Evolutionary conservation across 2,797 vertebrate genomes (phyloP).

Genomic region (Acrossocheilus wenchowensis): DNA sequence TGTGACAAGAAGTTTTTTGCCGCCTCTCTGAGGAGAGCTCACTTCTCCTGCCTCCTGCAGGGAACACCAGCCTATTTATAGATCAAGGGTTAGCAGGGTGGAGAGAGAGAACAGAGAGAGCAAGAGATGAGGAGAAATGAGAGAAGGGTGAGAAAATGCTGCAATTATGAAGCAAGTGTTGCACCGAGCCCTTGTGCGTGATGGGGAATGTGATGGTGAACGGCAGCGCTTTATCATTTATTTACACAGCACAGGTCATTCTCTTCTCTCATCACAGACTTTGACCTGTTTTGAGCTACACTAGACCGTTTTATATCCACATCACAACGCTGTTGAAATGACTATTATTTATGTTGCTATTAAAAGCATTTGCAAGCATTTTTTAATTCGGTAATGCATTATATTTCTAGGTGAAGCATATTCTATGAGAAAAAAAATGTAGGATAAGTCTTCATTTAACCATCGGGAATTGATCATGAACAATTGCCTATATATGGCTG

Average conservation of each 20-base stretch:
- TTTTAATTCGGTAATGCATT: background rate
- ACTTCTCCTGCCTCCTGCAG: constrained; percentile 60
- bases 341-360: background rate
- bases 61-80: constrained; percentile 59
- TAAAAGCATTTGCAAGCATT: background rate
- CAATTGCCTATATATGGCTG: background rate
- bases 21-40: constrained; percentile 54
- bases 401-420: background rate
- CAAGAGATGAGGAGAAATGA: constrained; percentile 41
- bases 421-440: background rate
- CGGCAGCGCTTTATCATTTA: constrained; percentile 36
- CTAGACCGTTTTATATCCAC: background rate
- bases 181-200: constrained; percentile 46
- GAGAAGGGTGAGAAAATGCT: constrained; percentile 56
- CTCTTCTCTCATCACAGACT: constrained; percentile 13
- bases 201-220: constrained; percentile 35
- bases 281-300: constrained; percentile 17
- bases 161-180: constrained; percentile 63
- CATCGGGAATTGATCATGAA: background rate
- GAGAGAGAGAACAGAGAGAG: constrained; percentile 42
- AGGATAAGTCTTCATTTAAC: background rate
- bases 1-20: constrained; percentile 50
- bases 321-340: background rate
- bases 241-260: constrained; percentile 43
- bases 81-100: constrained; percentile 61